phyloP scores from a whole-genome alignment of 2,797 vertebrate genomes.

The Acridotheres tristis region DNA sequence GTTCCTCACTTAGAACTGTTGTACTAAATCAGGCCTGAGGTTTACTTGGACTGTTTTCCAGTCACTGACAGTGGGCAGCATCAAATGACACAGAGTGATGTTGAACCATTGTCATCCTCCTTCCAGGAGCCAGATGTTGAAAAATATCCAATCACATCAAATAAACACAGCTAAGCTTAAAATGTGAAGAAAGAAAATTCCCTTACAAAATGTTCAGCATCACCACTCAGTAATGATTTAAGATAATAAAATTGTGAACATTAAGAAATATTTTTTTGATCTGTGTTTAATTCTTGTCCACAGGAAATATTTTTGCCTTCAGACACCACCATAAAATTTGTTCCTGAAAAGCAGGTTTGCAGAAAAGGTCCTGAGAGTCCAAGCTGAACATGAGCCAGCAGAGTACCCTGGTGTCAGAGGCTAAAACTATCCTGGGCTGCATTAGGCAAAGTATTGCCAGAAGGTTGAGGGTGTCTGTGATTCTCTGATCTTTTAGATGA shows the following conservation, averaged over 20 bases:
- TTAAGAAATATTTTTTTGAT: background rate
- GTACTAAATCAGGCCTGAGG: background rate
- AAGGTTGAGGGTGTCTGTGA: background rate
- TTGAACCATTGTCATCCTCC: background rate
- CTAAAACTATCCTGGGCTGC: background rate
- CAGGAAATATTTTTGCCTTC: background rate
- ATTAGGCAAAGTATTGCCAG: background rate
- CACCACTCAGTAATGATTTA: background rate
- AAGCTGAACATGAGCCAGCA: background rate
- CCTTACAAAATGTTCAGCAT: background rate
- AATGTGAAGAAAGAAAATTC: background rate
- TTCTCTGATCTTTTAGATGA: accelerated
- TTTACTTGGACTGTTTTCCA: background rate
- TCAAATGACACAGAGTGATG: background rate
- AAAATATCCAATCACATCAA: background rate
- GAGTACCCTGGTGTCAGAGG: background rate
- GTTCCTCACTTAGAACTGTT: background rate
- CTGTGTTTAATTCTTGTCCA: background rate
- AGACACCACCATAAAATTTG: background rate
- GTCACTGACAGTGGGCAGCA: background rate
- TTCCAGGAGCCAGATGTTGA: background rate
- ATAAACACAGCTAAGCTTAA: background rate
- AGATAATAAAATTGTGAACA: background rate
- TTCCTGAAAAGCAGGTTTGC: background rate
- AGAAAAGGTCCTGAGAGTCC: background rate